A percentile compares a stretch with the other conserved stretches of the same genome.
Conservation (phyloP, 2,113 vertebrate species). For the Ginglymostoma cirratum region DNA sequence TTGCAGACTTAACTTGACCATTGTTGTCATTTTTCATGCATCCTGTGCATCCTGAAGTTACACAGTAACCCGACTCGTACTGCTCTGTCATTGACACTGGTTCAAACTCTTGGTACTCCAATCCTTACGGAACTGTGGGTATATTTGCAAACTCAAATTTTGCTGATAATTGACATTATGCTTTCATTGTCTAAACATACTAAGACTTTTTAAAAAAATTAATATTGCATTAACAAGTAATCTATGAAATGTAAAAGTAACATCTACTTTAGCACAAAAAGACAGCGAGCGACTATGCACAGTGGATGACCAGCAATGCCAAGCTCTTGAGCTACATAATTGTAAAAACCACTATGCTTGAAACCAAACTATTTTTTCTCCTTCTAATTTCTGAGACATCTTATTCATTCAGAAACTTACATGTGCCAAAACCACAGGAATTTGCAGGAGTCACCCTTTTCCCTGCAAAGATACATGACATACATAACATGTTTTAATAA, state of each 20-base stretch:
- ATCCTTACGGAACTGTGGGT: too few species aligned
- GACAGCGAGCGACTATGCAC: neutral
- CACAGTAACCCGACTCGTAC: too few species aligned
- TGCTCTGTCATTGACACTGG: too few species aligned
- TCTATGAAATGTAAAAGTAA: neutral
- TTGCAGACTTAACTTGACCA: neutral
- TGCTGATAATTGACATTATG: neutral
- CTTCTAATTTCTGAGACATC: neutral
- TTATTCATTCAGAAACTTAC: neutral
- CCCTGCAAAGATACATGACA: neutral
- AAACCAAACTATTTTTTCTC: neutral
- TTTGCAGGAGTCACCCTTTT: neutral
- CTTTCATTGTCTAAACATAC: neutral
- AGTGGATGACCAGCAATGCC: too few species aligned
- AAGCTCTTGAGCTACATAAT: neutral
- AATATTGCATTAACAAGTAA: conserved; percentile 20
- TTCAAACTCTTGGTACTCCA: too few species aligned
- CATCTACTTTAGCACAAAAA: neutral
- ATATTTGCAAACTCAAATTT: too few species aligned
- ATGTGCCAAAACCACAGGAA: conserved; percentile 6
- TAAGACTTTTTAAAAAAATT: neutral
- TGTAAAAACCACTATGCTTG: neutral
- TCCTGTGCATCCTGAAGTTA: neutral
- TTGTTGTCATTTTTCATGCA: neutral
- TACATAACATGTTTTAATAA: neutral